phyloP scores from a whole-genome alignment of 1,140 invertebrate genomes.

The Homalodisca vitripennis region DNA sequence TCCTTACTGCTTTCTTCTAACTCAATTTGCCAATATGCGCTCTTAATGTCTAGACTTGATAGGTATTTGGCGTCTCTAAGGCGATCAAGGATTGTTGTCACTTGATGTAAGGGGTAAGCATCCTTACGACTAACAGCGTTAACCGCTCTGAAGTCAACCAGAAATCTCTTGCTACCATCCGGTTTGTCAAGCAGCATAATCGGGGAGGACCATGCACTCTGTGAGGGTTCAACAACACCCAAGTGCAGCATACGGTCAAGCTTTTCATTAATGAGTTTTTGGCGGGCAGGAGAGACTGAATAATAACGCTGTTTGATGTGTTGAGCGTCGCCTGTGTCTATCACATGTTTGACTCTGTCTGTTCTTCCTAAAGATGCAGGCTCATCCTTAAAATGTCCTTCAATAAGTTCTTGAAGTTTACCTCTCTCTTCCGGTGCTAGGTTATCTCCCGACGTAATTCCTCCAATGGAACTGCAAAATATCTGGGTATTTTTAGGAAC shows the following conservation, averaged over 20 bases:
- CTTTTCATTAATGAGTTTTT: not conserved
- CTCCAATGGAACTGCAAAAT: not conserved
- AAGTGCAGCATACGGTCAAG: not conserved
- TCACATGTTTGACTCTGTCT: constrained; percentile 1
- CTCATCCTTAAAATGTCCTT: not conserved
- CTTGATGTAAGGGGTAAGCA: not conserved
- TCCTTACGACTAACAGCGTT: not conserved
- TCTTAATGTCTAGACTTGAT: not conserved
- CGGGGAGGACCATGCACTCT: not conserved
- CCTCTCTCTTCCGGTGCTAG: not conserved
- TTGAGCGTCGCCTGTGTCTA: not conserved
- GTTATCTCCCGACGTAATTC: not conserved
- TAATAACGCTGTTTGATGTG: not conserved
- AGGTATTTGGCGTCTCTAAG: not conserved
- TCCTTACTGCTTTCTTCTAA: not conserved
- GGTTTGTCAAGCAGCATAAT: not conserved
- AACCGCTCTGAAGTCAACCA: not conserved
- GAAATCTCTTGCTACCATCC: not conserved
- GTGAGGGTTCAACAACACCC: not conserved
- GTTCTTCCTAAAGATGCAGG: not conserved
- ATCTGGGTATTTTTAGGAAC: not conserved
- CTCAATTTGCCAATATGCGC: not conserved
- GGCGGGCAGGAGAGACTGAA: not conserved
- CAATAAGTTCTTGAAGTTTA: not conserved
- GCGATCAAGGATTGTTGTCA: not conserved